Evolutionary conservation across 2,113 vertebrate genomes (phyloP).

Genomic region (Tauraco erythrolophus): DNA sequence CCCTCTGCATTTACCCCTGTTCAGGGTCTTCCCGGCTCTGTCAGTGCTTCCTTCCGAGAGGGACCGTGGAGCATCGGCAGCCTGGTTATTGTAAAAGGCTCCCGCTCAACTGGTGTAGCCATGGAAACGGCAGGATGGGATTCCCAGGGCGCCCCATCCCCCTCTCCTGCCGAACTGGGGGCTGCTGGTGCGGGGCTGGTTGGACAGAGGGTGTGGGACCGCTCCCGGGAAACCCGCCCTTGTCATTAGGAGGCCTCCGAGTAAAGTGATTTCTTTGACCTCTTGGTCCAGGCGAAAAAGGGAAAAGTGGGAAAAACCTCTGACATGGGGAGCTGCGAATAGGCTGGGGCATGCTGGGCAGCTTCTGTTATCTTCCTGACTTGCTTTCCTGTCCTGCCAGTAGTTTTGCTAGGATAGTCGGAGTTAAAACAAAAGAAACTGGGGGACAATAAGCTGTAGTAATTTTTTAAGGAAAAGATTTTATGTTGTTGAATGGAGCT

Average conservation of each 20-base stretch:
- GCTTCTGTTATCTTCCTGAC: not conserved
- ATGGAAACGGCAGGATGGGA: not conserved
- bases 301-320: no score
- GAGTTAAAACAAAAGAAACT: not conserved
- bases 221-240: not conserved
- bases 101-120: not conserved
- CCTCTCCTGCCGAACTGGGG: not conserved
- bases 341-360: not conserved
- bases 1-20: not conserved
- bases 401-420: not conserved
- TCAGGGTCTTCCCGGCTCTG: not conserved
- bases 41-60: accelerated
- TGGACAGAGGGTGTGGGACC: not conserved
- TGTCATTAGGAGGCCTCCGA: not conserved
- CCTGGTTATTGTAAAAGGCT: not conserved
- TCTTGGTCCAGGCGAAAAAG: not conserved
- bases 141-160: not conserved
- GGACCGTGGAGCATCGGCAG: not conserved
- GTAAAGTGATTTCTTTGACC: not conserved
- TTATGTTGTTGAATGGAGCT: no score
- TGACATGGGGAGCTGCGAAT: accelerated
- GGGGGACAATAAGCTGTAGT: not conserved
- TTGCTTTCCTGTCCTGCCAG: not conserved
- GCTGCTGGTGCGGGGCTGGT: not conserved
- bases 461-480: not conserved